These are phyloP conservation scores for Promerops cafer DNA, from an alignment of 2,113 vertebrate genomes.

Conservation along the genomic window DNA sequence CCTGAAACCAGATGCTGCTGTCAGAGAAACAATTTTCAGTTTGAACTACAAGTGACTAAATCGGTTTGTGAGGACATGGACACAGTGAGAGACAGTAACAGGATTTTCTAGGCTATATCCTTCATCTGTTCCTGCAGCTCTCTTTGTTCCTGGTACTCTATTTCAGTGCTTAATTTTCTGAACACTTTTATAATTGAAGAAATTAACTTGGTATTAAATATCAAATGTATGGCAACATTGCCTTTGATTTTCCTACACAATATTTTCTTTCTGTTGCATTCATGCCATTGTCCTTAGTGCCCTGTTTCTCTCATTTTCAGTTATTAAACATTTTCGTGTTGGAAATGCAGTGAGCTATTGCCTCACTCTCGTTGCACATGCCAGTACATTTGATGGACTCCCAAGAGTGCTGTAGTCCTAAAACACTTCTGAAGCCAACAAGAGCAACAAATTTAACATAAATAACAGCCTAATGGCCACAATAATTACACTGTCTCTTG, in stretches of 20 bases:
- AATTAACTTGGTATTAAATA: background rate
- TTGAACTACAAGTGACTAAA: background rate
- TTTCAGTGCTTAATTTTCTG: background rate
- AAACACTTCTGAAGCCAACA: background rate
- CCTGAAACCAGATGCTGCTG: background rate
- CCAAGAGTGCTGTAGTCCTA: background rate
- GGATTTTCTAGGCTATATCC: background rate
- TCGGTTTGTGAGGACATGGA: background rate
- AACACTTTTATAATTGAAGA: background rate
- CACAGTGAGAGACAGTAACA: background rate
- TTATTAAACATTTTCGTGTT: background rate
- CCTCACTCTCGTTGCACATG: background rate
- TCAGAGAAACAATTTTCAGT: background rate
- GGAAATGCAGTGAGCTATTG: background rate
- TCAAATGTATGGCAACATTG: background rate
- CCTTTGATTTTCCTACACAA: background rate
- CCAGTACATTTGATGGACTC: background rate
- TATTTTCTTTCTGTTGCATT: background rate
- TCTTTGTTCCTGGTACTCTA: background rate
- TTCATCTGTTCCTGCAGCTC: background rate
- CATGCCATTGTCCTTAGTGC: background rate
- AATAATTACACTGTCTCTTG: background rate
- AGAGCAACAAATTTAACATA: background rate
- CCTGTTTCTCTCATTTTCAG: background rate
- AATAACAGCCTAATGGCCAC: constrained; percentile 20